These are phyloP conservation scores for Drosophila fulvimacula DNA, from an alignment of 2,888 invertebrate genomes.

Conservation along the genomic window DNA sequence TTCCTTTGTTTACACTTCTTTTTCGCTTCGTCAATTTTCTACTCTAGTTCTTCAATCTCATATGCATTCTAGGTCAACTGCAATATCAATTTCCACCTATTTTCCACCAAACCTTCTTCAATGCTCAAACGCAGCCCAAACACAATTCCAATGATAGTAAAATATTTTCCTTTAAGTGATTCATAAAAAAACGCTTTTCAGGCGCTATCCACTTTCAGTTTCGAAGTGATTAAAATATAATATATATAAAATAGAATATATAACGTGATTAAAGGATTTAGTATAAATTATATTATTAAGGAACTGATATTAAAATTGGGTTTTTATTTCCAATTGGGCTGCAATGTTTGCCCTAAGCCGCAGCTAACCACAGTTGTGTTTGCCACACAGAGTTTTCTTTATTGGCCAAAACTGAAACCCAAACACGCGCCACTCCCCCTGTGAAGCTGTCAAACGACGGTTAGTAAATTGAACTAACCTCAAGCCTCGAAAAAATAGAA, in stretches of 20 bases:
- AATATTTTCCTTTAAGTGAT: too few species aligned
- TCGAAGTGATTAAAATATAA: too few species aligned
- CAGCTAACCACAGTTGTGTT: background rate
- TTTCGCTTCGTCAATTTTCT: too few species aligned
- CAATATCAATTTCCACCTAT: background rate
- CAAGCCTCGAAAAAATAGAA: background rate
- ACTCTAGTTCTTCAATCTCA: too few species aligned
- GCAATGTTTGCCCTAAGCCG: background rate
- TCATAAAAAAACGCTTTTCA: too few species aligned
- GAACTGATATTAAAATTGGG: background rate
- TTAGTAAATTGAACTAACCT: conserved; percentile 14
- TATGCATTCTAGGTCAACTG: too few species aligned
- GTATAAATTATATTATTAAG: background rate
- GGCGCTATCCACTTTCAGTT: too few species aligned
- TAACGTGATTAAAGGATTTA: background rate
- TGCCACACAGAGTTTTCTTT: conserved; percentile 9
- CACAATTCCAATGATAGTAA: too few species aligned
- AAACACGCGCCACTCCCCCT: background rate
- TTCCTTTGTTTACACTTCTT: background rate
- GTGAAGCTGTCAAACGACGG: background rate
- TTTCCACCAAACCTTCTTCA: background rate
- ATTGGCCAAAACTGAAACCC: conserved; percentile 3
- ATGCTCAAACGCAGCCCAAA: too few species aligned
- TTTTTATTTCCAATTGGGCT: background rate
- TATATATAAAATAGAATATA: too few species aligned